Evolutionary conservation across 2,888 invertebrate genomes (phyloP).

Genomic region (Marronus borbonicus): DNA sequence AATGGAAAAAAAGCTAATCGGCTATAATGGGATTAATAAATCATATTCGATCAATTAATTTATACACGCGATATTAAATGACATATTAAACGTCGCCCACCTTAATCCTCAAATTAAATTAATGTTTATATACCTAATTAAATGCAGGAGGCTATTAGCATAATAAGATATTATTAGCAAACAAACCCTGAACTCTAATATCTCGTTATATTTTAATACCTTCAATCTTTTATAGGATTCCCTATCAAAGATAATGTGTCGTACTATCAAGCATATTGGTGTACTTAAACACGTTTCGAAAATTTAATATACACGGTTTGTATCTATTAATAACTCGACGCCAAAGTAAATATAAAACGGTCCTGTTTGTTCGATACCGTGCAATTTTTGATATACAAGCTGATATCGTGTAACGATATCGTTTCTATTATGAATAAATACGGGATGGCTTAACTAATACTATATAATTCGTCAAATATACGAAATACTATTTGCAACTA

Average conservation of each 20-base stretch:
- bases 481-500: not conserved
- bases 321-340: constrained; percentile 21
- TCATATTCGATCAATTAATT: not conserved
- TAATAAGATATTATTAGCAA: constrained; percentile 6
- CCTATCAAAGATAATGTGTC: not conserved
- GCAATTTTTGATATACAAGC: not conserved
- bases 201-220: no score
- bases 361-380: constrained; percentile 5
- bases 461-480: not conserved
- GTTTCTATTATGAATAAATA: not conserved
- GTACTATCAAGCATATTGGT: no score
- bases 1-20: not conserved
- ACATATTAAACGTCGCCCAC: constrained; percentile 4
- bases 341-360: not conserved
- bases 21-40: constrained; percentile 15
- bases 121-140: constrained; percentile 14
- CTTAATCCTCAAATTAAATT: not conserved
- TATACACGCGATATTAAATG: not conserved
- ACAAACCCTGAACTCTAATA: not conserved
- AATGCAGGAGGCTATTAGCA: not conserved
- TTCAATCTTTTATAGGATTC: not conserved
- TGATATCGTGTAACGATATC: not conserved
- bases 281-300: not conserved
- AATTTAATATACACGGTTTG: no score
- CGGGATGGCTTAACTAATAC: no score